phyloP scores from a whole-genome alignment of 2,113 vertebrate species.

The Cebidichthys violaceus region DNA sequence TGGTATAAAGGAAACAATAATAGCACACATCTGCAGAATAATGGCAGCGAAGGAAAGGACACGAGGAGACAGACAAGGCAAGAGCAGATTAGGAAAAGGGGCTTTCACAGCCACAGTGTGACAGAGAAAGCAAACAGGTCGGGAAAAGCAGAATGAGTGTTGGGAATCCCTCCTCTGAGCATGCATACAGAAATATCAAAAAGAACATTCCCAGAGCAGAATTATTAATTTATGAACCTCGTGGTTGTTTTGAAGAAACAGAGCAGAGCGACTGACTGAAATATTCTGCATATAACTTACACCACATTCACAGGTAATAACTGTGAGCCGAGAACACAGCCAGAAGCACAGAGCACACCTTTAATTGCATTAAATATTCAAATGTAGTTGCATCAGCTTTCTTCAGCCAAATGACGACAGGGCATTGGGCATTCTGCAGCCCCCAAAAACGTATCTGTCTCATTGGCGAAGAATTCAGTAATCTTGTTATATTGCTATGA shows the following conservation, averaged over 20 bases:
- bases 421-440: not conserved
- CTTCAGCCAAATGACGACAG: not conserved
- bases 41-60: slow-evolving; percentile 21
- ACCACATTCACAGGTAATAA: slow-evolving; percentile 27
- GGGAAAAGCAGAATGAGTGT: slow-evolving; percentile 29
- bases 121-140: slow-evolving; percentile 50
- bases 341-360: slow-evolving; percentile 41
- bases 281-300: slow-evolving; percentile 10
- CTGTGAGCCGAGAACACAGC: slow-evolving; percentile 19
- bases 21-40: slow-evolving; percentile 34
- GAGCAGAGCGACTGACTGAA: slow-evolving; percentile 10
- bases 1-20: slow-evolving; percentile 54
- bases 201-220: slow-evolving; percentile 38
- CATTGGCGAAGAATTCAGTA: not conserved
- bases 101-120: slow-evolving; percentile 33
- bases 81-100: slow-evolving; percentile 27
- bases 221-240: slow-evolving; percentile 59
- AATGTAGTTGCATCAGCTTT: slow-evolving; percentile 36
- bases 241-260: slow-evolving; percentile 56
- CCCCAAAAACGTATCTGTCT: not conserved
- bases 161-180: slow-evolving; percentile 29
- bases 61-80: slow-evolving; percentile 24
- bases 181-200: slow-evolving; percentile 36
- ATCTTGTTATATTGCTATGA: slow-evolving; percentile 8
- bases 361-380: slow-evolving; percentile 65